phyloP scores from a whole-genome alignment of 1,140 invertebrate species.

The Globodera ellingtonae region DNA sequence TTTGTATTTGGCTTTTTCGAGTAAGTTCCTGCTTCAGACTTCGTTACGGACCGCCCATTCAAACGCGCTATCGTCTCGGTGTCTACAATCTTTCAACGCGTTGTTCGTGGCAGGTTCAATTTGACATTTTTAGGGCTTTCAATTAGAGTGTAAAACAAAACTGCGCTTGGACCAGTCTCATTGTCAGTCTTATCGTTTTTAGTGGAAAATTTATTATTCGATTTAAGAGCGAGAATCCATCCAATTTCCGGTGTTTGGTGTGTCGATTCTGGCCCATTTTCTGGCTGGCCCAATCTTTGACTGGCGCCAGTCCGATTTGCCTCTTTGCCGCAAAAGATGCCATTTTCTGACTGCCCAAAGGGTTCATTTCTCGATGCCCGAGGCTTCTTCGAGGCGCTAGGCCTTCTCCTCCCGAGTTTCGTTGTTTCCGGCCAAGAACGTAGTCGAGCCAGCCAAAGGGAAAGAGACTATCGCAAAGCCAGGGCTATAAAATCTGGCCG shows the following conservation, averaged over 20 bases:
- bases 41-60: constrained; percentile 93
- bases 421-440: background rate
- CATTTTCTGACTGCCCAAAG: background rate
- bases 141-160: background rate
- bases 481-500: background rate
- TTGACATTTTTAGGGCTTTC: background rate
- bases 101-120: constrained; percentile 95
- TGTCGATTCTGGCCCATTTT: constrained; percentile 11
- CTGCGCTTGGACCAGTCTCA: too few relatives aligned
- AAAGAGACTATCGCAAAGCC: background rate
- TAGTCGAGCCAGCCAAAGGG: background rate
- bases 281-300: constrained; percentile 4
- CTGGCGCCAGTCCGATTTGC: constrained; percentile 11
- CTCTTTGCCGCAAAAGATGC: constrained; percentile 15
- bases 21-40: constrained; percentile 29
- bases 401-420: background rate
- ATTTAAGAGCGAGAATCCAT: constrained; percentile 7
- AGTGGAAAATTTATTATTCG: background rate
- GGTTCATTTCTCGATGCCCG: background rate
- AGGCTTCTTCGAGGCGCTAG: background rate
- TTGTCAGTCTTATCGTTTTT: background rate
- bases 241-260: constrained; percentile 16
- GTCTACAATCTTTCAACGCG: constrained; percentile 97
- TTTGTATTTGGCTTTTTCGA: constrained; percentile 6
- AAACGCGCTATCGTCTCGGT: constrained; percentile 91